A percentile compares a stretch with the other conserved stretches of the same genome.
Evolutionary conservation across 1,140 invertebrate species (phyloP).

Genomic region (Asobara japonica): DNA sequence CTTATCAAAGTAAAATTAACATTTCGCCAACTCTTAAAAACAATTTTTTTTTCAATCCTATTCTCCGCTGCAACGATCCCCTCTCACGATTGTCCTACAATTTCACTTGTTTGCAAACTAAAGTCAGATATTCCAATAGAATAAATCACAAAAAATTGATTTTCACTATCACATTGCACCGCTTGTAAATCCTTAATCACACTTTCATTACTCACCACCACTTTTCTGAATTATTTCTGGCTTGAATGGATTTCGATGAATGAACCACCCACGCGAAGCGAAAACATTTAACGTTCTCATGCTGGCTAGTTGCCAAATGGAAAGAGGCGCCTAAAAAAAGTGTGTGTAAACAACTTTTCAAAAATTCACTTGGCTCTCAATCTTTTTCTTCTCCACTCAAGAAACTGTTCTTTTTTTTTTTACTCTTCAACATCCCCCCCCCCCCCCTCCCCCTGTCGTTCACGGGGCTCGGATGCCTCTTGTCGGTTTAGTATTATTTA

Average conservation of each 20-base stretch:
- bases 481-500: conserved; percentile 61
- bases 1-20: too few species aligned
- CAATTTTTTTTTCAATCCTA: too few species aligned
- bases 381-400: conserved; percentile 24
- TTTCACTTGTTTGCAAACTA: too few species aligned
- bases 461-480: conserved; percentile 35
- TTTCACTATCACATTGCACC: too few species aligned
- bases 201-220: not conserved
- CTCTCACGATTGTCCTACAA: too few species aligned
- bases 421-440: too few species aligned
- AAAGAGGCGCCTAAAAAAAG: not conserved
- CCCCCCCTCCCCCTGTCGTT: conserved; percentile 13
- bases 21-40: too few species aligned
- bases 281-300: conserved; percentile 9
- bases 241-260: conserved; percentile 5
- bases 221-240: not conserved
- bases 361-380: conserved; percentile 8
- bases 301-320: not conserved
- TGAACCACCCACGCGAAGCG: conserved; percentile 10
- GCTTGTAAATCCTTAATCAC: not conserved
- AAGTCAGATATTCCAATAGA: too few species aligned
- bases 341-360: not conserved
- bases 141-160: not conserved
- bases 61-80: too few species aligned
- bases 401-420: conserved; percentile 15